Evolutionary conservation across 2,888 invertebrate genomes (phyloP), one percentile per base, ranked within the genome.

Genomic region (Caenorhabditis doughertyi): DNA sequence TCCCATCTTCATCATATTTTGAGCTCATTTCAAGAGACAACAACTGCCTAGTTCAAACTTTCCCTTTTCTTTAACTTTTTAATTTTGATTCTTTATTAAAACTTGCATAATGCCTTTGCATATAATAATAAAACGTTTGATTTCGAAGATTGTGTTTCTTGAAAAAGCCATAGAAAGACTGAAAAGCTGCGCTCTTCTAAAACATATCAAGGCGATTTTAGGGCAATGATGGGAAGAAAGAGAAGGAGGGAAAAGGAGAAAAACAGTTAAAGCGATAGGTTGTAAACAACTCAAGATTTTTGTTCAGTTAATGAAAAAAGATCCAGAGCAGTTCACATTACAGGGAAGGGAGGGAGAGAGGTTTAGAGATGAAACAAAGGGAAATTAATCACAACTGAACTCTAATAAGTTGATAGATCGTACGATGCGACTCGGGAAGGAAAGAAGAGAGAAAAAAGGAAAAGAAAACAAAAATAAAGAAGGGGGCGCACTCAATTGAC

Each of bases 31-130:
- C 70, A 70, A n/a, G 68, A 70, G 27, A 79, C 77, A 16, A 68
- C 77, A 13, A 68, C 53, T 39, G 60, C 67, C n/a, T 77, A 53
- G n/a, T 60, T 16, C 44, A 47, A n/a, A 21, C 4, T 11, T 21
- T 35, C n/a, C 2, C 7, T 11, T 56, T 11, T 3, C 21, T n/a
- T 23, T 27, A 9, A 32, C 47, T 29, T 23, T 56, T 67, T 39
- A 18, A 65, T 64, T 79, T 65, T 56, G 42, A 65, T 72, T 72
- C 56, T 76, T 76, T 68, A 76, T 76, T 76, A 60, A 76, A 76
- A 67, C 76, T 76, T 76, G 76, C 76, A 76, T 76, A 76, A 76
- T 76, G 58, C 76, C 60, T 67, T 67, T 56, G 76, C 76, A 76
- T 67, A 60, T 67, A 53, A 51, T 35, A 64, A 65, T 51, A 67